phyloP scores from a whole-genome alignment of 2,113 vertebrate genomes.

The Bubo scandiacus region DNA sequence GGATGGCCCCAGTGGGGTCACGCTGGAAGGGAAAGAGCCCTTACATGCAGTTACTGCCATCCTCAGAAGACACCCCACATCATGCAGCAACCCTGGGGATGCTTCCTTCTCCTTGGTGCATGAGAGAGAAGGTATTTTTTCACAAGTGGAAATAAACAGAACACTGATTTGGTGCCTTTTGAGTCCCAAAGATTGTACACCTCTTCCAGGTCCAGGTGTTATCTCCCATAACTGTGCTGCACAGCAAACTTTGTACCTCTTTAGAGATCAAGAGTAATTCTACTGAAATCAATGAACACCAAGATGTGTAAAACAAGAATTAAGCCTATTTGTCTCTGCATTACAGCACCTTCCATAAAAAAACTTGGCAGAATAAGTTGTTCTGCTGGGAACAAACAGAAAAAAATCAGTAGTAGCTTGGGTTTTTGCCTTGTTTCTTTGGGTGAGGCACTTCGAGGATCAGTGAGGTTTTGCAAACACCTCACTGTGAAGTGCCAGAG shows the following conservation, averaged over 20 bases:
- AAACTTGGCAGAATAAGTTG: background rate
- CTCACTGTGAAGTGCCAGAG: background rate
- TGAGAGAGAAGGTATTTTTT: background rate
- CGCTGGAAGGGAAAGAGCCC: background rate
- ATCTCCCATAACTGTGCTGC: background rate
- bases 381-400: background rate
- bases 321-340: background rate
- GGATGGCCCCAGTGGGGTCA: background rate
- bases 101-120: background rate
- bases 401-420: background rate
- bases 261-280: background rate
- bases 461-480: background rate
- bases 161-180: fast-evolving
- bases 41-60: background rate
- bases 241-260: background rate
- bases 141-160: background rate
- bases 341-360: background rate
- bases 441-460: background rate
- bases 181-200: no score
- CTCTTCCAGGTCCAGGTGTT: background rate
- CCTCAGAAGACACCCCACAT: background rate
- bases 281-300: background rate
- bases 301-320: background rate
- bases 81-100: background rate
- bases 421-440: background rate